Evolutionary conservation across 2,113 vertebrate species (phyloP).

Genomic region (Lycaon pictus): DNA sequence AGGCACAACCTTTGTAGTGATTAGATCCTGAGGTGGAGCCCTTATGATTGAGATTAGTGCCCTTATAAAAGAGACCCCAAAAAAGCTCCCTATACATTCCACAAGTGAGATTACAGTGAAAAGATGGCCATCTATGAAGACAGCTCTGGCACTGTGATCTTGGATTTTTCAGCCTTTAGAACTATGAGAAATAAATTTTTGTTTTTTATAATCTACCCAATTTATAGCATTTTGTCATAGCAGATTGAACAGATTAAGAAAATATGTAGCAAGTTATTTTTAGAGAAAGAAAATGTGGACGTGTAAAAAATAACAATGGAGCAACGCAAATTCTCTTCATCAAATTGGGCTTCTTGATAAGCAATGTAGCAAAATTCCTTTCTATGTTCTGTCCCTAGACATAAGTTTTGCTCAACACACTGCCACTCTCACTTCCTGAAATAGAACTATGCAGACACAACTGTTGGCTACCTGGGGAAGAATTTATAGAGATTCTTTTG

Average conservation of each 20-base stretch:
- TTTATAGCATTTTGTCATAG: background rate
- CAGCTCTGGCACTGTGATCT: background rate
- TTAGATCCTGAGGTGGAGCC: background rate
- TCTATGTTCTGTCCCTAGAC: background rate
- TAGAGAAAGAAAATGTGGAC: background rate
- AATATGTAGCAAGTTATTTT: background rate
- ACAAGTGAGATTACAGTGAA: background rate
- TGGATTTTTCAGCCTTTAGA: background rate
- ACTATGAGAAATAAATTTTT: background rate
- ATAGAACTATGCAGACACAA: background rate
- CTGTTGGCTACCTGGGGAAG: background rate
- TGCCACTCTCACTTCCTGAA: background rate
- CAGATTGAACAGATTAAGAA: background rate
- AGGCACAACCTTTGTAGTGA: background rate
- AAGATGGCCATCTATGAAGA: background rate
- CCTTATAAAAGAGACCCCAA: background rate
- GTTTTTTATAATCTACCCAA: background rate
- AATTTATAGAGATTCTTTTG: background rate
- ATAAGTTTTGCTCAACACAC: background rate
- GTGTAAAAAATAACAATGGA: background rate
- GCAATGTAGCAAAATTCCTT: background rate
- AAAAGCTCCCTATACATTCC: background rate
- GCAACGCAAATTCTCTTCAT: background rate
- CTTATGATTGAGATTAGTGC: background rate
- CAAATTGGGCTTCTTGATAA: background rate